These are phyloP conservation scores for Holcopasites calliopsidis DNA, from an alignment of 1,140 invertebrate genomes.

Conservation along the genomic window DNA sequence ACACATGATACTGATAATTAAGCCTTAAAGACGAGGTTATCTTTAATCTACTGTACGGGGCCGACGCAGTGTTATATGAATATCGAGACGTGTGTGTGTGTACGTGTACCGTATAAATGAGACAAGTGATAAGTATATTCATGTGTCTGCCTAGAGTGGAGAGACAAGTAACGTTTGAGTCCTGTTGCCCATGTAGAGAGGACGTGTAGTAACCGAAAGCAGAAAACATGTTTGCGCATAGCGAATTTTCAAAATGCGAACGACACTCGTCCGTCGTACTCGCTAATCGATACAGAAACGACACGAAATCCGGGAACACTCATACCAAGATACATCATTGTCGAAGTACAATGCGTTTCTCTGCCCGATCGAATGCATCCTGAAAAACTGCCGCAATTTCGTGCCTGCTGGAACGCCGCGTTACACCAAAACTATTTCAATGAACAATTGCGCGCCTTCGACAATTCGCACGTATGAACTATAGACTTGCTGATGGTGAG, in stretches of 20 bases:
- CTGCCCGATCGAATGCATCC: neutral
- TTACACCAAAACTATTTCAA: neutral
- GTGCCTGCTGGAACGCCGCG: neutral
- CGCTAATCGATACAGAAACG: neutral
- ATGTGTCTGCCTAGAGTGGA: conserved; percentile 11
- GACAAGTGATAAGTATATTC: conserved; percentile 16
- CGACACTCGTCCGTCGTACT: neutral
- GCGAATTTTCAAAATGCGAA: neutral
- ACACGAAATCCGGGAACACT: neutral
- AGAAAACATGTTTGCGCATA: conserved; percentile 23
- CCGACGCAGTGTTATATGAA: conserved; percentile 41
- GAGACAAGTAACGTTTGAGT: conserved; percentile 10
- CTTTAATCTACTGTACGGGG: conserved; percentile 42
- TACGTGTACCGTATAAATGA: conserved; percentile 33
- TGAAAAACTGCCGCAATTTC: conserved; percentile 1
- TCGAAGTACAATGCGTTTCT: neutral
- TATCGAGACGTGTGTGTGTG: conserved; percentile 53
- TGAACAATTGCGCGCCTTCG: neutral
- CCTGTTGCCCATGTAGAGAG: conserved; percentile 37
- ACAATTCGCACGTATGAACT: neutral
- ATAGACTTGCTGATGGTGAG: neutral
- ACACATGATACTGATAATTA: conserved; percentile 28
- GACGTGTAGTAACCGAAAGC: neutral
- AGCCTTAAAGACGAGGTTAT: conserved; percentile 36
- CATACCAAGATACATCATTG: neutral